Conservation (phyloP, 2,888 invertebrate genomes). For the Drosophila subquinaria region DNA sequence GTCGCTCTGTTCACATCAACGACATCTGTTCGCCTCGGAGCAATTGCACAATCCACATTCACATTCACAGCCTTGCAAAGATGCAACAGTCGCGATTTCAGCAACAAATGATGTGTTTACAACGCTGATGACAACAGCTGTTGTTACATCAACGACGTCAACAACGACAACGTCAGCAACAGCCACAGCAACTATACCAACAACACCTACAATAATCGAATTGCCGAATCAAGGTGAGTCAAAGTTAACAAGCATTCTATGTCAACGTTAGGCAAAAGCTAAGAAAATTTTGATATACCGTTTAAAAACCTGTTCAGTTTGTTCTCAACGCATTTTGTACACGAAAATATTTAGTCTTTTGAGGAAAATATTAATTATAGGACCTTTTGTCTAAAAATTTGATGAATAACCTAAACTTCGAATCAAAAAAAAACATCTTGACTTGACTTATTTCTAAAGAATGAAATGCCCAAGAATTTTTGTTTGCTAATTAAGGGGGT, state of each 20-base stretch:
- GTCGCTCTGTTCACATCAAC: constrained; percentile 82
- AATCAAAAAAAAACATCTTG: too few species aligned
- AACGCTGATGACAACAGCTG: constrained; percentile 51
- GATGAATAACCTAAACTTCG: too few species aligned
- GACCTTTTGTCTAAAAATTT: too few species aligned
- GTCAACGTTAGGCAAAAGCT: too few species aligned
- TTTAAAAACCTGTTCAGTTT: too few species aligned
- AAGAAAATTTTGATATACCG: too few species aligned
- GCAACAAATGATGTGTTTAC: constrained; percentile 56
- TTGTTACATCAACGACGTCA: constrained; percentile 26
- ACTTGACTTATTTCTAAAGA: too few species aligned
- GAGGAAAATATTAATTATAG: too few species aligned
- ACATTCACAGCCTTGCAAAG: constrained; percentile 58
- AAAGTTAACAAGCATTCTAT: not conserved
- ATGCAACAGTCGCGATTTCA: constrained; percentile 40
- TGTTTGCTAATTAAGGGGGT: too few species aligned
- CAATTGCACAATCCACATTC: constrained; percentile 60
- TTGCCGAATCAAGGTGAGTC: constrained; percentile 68
- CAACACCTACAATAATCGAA: constrained; percentile 50
- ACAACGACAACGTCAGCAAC: constrained; percentile 29
- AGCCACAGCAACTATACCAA: constrained; percentile 30
- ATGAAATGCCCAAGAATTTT: too few species aligned
- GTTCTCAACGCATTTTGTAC: too few species aligned
- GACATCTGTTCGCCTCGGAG: constrained; percentile 82
- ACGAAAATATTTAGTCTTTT: too few species aligned